Conservation (phyloP, 2,113 vertebrate species). For the Nesospiza acunhae region DNA sequence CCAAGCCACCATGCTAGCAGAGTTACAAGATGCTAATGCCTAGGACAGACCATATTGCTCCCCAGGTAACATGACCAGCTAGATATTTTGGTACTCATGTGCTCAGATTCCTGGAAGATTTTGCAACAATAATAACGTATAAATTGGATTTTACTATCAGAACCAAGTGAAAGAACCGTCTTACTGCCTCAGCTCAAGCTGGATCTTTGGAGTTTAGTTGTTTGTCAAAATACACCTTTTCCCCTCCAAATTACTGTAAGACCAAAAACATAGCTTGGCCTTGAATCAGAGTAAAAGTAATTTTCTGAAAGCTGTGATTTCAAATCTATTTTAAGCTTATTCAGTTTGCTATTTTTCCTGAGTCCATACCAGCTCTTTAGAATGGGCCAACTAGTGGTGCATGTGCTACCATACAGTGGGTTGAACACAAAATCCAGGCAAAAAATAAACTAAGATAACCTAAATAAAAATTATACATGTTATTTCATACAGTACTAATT, state of each 20-base stretch:
- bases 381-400: not conserved
- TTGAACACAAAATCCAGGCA: not conserved
- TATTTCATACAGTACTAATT: not conserved
- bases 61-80: not conserved
- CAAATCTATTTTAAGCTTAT: not conserved
- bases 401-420: not conserved
- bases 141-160: not conserved
- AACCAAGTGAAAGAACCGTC: not conserved
- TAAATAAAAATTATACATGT: not conserved
- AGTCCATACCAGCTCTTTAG: not conserved
- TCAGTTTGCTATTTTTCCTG: not conserved
- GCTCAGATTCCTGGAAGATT: not conserved
- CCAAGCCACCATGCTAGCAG: not conserved
- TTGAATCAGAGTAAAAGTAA: not conserved
- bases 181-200: not conserved
- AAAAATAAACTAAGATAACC: not conserved
- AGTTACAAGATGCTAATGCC: not conserved
- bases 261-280: not conserved
- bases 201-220: not conserved
- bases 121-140: not conserved
- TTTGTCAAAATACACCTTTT: not conserved
- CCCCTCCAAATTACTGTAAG: not conserved
- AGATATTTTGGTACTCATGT: not conserved
- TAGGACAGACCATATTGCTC: not conserved
- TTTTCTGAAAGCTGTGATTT: not conserved